Evolutionary conservation across 2,113 vertebrate species (phyloP), one percentile per base, ranked within the genome.

Genomic region (Pomatorhinus ruficollis): DNA sequence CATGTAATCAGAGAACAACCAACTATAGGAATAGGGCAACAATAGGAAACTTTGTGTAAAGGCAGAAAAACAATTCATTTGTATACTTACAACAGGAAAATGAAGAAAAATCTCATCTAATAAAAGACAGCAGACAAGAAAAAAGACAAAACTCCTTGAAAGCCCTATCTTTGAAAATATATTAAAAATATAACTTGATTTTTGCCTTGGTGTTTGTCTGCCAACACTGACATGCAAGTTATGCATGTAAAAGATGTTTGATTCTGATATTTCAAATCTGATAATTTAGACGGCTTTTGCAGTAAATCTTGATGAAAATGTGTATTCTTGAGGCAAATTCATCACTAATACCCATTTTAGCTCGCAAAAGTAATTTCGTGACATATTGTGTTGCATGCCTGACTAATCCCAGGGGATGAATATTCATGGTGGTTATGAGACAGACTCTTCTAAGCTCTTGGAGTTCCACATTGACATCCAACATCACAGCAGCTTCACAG

Each of bases 361-460:
- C 61, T 79, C 8, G 2, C 74, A 82, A 74, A 94, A 95, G 45
- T 56, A 15, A 82, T 72, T 90, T 95, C 66, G 37, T 72, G 45
- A 83, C 71, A 91, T 47, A 88, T 60, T 81, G 76, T 91, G 71
- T 72, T 88, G 47, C 49, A 87, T 68, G 60, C 40, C 37, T 94
- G 56, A 92, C 54, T 93, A 94, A 90, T 80, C 35, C 59, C 35
- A 90, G 39, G 56, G 39, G 42, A 59, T 87, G 83, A 94, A 95
- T 94, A 91, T 95, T 95, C 64, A 88, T 69, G 21, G 54, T 16
- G 35, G 37, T 93, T 93, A 63, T 47, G 60, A 91, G 82, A 89
- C 35, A 50, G 63, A 83, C 25, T 23, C 75, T 89, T 83, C 64
- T 44, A 83, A 72, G 74, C 28, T 91, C 63, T 68, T 74, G 35